Base-by-base conservation (phyloP, 2,113 vertebrate genomes). In the Peromyscus californicus region DNA sequence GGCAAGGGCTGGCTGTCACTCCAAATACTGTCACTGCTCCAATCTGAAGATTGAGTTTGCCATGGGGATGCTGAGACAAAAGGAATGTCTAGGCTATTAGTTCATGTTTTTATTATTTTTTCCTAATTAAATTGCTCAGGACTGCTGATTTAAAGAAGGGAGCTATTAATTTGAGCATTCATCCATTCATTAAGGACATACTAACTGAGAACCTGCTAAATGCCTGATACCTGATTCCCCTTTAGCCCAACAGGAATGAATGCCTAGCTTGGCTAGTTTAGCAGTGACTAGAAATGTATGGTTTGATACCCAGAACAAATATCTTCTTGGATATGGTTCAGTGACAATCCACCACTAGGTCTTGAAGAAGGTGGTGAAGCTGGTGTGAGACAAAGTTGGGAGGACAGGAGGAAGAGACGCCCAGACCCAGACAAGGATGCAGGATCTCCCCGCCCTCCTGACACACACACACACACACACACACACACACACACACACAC, bases 111-210 rank as follows among this genome's bases (percentile, higher is more conserved):
- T 79, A 72, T 96, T 67, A 21, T 84, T 61, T 65, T 65, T 31
- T 65, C 90, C 65, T 3, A 36, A 36, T 45, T 65, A 10, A 31
- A 39, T 42, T 26, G 39, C 17, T 61, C 78, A 84, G 26, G 10
- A 36, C n/a, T 48, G n/a, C 11, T 87, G 78, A 36, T 76, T 80
- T 82, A 11, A 76, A 42, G 48, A 61, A 93, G 22, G 36, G 5
- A 29, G 22, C 33, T 57, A 82, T 33, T 75, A 48, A 76, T 54
- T 91, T 63, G 29, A 16, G 24, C 48, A 39, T 95, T 67, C 61
- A 82, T 83, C 65, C 29, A 26, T 29, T 86, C 36, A 82, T 42
- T 91, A 70, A 89, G 57, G 86, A 95, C 92, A 89, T 69, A 94
- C 69, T 78, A 91, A 42, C 72, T 61, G 74, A 86, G 45, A 29